These are phyloP conservation scores for Falco columbarius DNA, from an alignment of 2,797 vertebrate genomes.

Conservation along the genomic window DNA sequence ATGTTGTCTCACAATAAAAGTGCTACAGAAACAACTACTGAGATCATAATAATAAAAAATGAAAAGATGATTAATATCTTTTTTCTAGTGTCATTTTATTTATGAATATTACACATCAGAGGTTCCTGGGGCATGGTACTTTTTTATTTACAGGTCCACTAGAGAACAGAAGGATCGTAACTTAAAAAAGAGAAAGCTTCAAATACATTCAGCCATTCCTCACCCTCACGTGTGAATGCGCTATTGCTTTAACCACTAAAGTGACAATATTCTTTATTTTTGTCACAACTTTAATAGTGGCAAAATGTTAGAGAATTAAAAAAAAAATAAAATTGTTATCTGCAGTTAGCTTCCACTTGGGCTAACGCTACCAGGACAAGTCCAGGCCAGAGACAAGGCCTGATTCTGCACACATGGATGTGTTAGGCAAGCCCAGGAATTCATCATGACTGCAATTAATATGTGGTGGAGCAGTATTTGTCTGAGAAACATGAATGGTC, in stretches of 20 bases:
- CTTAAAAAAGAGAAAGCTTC: background rate
- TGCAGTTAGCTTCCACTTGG: background rate
- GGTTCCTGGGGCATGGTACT: background rate
- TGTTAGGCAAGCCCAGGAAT: background rate
- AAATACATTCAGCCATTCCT: background rate
- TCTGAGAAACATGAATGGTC: background rate
- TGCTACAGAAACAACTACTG: background rate
- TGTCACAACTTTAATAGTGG: background rate
- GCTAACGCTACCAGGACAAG: background rate
- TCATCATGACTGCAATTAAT: background rate
- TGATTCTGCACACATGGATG: background rate
- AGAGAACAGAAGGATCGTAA: background rate
- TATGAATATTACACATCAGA: background rate
- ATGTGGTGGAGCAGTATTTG: background rate
- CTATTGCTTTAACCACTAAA: background rate
- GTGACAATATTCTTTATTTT: background rate
- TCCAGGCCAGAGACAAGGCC: background rate
- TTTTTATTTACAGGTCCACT: constrained; percentile 14
- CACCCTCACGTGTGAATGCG: background rate
- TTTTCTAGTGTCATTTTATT: background rate
- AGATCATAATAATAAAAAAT: constrained; percentile 1
- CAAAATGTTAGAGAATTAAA: background rate
- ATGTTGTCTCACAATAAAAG: constrained; percentile 22
- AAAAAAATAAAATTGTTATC: background rate
- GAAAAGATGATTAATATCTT: constrained; percentile 29